A percentile compares a stretch with the other conserved stretches of the same genome.
Conservation (phyloP, 2,113 vertebrate genomes). For the Ochotona princeps region DNA sequence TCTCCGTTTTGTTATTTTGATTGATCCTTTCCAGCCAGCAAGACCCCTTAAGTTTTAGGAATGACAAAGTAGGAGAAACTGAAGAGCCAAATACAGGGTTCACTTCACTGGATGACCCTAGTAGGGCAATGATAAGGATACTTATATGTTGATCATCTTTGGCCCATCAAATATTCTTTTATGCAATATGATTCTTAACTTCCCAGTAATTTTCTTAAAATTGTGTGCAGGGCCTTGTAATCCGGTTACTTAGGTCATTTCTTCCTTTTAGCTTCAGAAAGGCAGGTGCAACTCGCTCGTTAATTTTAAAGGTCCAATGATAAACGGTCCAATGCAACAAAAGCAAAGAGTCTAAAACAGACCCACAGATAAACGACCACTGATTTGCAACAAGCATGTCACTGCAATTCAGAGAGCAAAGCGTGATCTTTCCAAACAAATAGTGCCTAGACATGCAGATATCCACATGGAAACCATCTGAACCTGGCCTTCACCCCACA, state of each 20-base stretch:
- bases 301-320: not conserved
- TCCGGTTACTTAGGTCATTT: not conserved
- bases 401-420: not conserved
- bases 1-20: not conserved
- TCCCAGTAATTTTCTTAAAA: not conserved
- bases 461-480: not conserved
- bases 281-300: not conserved
- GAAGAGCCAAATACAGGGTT: not conserved
- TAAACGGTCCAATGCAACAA: not conserved
- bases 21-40: not conserved
- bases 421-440: not conserved
- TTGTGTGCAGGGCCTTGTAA: not conserved
- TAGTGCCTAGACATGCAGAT: not conserved
- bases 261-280: not conserved
- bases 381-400: not conserved
- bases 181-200: not conserved
- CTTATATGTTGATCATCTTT: not conserved
- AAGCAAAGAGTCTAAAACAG: not conserved
- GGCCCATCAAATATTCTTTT: not conserved
- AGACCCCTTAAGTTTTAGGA: not conserved
- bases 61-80: not conserved
- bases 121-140: not conserved
- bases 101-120: not conserved
- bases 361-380: not conserved
- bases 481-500: not conserved